A percentile compares a stretch with the other conserved stretches of the same genome.
Conservation (phyloP, 2,113 vertebrate species). For the Tachysurus vachellii region DNA sequence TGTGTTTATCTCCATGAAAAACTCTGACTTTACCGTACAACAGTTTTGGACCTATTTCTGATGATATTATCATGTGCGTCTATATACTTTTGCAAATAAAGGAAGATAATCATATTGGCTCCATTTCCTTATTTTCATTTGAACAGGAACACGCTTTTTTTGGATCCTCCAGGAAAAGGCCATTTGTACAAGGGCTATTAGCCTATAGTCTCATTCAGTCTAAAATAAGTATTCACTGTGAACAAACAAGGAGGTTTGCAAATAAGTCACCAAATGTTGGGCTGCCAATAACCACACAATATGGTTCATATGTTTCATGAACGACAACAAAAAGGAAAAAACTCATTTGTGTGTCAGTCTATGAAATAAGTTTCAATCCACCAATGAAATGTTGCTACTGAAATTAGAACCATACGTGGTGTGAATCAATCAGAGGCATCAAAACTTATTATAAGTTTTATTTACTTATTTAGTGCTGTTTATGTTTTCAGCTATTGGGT, state of each 20-base stretch:
- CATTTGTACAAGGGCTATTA: conserved; percentile 10
- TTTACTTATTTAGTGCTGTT: not conserved
- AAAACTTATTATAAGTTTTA: not conserved
- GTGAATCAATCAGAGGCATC: not conserved
- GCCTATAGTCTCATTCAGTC: not conserved
- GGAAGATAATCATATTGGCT: conserved; percentile 25
- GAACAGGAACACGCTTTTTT: conserved; percentile 5
- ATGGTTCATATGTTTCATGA: not conserved
- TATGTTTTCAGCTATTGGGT: not conserved
- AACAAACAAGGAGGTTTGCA: not conserved
- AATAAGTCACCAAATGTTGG: not conserved
- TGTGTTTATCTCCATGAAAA: conserved; percentile 65
- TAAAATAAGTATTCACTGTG: conserved; percentile 11
- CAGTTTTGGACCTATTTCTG: conserved; percentile 58
- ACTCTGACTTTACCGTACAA: conserved; percentile 45
- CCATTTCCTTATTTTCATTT: conserved; percentile 33
- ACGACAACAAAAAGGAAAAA: not conserved
- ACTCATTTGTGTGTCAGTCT: not conserved
- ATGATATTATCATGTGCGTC: conserved; percentile 61
- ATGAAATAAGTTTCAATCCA: not conserved
- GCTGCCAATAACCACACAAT: not conserved
- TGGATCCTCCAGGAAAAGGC: not conserved
- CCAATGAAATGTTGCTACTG: not conserved
- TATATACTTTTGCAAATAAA: conserved; percentile 26
- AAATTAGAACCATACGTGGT: not conserved